A percentile compares a stretch with the other conserved stretches of the same genome.
Evolutionary conservation across 2,113 vertebrate species (phyloP).

Genomic region (Ploceus nigricollis): DNA sequence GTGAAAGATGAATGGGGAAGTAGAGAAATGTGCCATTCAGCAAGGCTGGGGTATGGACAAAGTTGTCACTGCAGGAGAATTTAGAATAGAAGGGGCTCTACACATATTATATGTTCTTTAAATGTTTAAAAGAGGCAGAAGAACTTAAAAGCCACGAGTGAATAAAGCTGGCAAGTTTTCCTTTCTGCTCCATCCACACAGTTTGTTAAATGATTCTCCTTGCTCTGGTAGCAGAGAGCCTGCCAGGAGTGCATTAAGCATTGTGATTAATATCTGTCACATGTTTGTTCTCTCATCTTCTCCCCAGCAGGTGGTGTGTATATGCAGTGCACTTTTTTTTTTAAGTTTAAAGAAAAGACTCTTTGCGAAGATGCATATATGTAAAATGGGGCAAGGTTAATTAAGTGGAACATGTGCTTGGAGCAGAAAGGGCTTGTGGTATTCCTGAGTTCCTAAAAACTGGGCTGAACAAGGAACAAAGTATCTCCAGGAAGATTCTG

Average conservation of each 20-base stretch:
- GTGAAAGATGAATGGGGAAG: neutral
- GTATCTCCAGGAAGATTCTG: neutral
- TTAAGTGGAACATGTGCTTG: neutral
- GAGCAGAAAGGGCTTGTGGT: neutral
- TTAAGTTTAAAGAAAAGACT: neutral
- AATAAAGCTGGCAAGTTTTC: constrained; percentile 14
- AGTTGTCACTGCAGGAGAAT: neutral
- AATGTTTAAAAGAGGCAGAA: neutral
- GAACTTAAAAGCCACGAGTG: neutral
- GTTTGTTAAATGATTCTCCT: constrained; percentile 21
- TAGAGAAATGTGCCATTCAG: neutral
- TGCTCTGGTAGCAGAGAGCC: neutral
- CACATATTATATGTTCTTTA: neutral
- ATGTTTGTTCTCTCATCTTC: constrained; percentile 38
- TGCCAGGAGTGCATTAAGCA: constrained; percentile 34
- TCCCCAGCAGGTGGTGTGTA: constrained; percentile 26
- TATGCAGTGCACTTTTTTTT: neutral
- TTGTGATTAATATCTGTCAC: constrained; percentile 44
- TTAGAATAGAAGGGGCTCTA: neutral
- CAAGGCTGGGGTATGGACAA: neutral
- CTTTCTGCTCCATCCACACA: neutral
- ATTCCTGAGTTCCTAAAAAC: neutral
- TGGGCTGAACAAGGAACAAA: neutral
- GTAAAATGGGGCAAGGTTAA: neutral
- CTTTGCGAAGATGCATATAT: neutral